Conservation (phyloP, 2,888 invertebrate species). For the Stomorhina lunata region DNA sequence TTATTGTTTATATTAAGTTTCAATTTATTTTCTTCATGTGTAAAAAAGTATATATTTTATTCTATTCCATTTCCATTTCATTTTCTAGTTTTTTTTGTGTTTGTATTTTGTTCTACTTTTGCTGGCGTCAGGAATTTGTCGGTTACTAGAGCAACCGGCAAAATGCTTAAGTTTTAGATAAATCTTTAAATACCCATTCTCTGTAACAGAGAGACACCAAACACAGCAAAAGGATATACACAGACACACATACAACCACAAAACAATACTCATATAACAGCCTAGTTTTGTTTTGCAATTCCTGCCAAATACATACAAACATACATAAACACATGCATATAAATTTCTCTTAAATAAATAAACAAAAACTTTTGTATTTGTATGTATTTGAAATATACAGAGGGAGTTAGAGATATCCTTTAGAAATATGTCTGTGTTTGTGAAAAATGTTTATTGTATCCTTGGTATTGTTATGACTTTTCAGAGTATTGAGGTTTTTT, state of each 20-base stretch:
- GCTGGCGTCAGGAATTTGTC: constrained; percentile 58
- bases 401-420: background rate
- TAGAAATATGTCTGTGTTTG: background rate
- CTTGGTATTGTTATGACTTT: constrained; percentile 10
- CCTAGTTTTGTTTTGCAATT: constrained; percentile 17
- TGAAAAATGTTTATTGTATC: constrained; percentile 1
- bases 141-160: constrained; percentile 60
- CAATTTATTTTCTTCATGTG: background rate
- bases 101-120: background rate
- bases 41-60: background rate
- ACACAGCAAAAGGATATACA: background rate
- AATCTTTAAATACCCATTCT: constrained; percentile 36
- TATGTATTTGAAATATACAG: background rate
- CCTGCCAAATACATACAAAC: constrained; percentile 10
- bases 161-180: constrained; percentile 39
- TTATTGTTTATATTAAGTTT: too few species aligned
- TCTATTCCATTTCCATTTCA: background rate
- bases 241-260: background rate
- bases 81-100: background rate
- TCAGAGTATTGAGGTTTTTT: constrained; percentile 4
- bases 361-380: background rate
- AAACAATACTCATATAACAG: background rate
- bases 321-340: too few species aligned
- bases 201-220: background rate
- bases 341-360: too few species aligned